Conservation (phyloP, 2,113 vertebrate species). For the Lathamus discolor region DNA sequence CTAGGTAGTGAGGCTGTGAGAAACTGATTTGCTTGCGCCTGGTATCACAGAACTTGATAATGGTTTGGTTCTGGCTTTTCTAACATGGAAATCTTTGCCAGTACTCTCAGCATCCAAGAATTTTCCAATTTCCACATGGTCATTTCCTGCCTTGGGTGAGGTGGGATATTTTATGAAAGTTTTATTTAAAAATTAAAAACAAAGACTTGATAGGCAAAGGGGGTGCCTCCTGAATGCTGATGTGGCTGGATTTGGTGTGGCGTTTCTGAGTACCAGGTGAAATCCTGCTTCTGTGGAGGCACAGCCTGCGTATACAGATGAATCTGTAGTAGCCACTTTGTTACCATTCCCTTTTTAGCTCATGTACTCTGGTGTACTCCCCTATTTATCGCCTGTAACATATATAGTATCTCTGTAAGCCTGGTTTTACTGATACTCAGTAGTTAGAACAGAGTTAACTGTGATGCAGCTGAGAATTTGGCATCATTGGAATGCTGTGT, state of each 20-base stretch:
- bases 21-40: background rate
- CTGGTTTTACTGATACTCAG: background rate
- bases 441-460: background rate
- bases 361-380: background rate
- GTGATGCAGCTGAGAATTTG: background rate
- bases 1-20: background rate
- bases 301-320: background rate
- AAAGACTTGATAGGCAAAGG: background rate
- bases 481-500: background rate
- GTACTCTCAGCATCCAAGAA: background rate
- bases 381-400: rapidly evolving
- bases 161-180: background rate
- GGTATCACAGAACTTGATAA: background rate
- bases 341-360: background rate
- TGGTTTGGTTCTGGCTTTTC: background rate
- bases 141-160: background rate
- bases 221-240: background rate
- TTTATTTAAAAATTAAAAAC: background rate
- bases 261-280: background rate
- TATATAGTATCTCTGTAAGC: background rate
- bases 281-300: background rate
- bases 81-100: background rate
- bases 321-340: background rate
- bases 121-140: background rate
- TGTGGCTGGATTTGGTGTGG: background rate